Evolutionary conservation across 2,888 invertebrate species (phyloP), one percentile per base, ranked within the genome.

Genomic region (Drymonia ruficornis): DNA sequence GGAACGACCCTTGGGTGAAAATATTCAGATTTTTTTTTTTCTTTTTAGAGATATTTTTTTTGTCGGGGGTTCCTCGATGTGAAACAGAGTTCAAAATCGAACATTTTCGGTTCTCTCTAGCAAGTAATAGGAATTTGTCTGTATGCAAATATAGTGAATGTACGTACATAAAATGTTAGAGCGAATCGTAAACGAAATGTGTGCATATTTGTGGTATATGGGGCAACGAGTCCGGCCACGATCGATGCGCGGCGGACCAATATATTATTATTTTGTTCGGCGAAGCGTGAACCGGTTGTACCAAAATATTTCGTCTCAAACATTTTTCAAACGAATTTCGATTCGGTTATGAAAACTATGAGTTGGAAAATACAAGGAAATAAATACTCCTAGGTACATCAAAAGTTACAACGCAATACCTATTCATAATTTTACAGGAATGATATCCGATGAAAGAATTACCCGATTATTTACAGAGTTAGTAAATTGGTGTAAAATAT

Each of bases 231-330:
- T 45, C 53, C 59, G 63, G 48, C 15, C 45, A 45, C 58, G 61
- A 53, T 63, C 69, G 56, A 71, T 71, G 57, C 62, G 61, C 71
- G 62, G 61, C 70, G 71, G 69, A 70, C 73, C 79, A 69, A 83
- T 76, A 80, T 78, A 78, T 82, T 84, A 84, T 83, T 83, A 84
- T 82, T 83, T 84, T 81, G 80, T 70, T 70, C 81, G 63, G 50
- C 73, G 75, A 76, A 79, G 78, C 83, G 78, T 78, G 75, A 80
- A 78, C 72, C 66, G 73, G 74, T 77, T 67, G 67, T 67, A 62
- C 67, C 68, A 70, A 66, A 77, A 76, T 76, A 83, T 79, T 53
- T 52, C 70, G 80, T 80, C 81, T 80, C 80, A 80, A 83, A 78
- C 81, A 81, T 79, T 84, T 83, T 84, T 76, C 76, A 80, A 83